Conservation (phyloP, 2,888 invertebrate species). For the Stenurella melanura region DNA sequence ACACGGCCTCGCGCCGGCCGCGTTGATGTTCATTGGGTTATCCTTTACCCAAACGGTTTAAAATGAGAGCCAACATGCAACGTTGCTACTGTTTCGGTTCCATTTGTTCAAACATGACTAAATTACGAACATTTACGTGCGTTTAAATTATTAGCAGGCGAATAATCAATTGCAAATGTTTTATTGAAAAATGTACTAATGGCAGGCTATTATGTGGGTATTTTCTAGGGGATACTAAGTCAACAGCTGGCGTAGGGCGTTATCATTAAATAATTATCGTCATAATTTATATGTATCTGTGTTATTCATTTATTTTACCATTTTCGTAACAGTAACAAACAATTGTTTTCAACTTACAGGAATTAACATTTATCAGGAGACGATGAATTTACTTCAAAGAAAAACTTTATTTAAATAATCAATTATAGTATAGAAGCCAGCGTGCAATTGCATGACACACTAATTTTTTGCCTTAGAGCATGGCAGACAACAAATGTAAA, state of each 20-base stretch:
- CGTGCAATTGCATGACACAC: no score
- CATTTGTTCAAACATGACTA: not conserved
- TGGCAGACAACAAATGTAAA: no score
- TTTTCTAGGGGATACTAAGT: not conserved
- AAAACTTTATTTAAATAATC: no score
- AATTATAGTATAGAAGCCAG: no score
- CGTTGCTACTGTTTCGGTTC: not conserved
- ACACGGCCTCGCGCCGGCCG: no score
- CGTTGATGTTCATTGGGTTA: constrained; percentile 24
- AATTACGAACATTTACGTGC: constrained; percentile 10
- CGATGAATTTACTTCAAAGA: no score
- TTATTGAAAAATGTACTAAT: constrained; percentile 15
- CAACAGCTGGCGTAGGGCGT: not conserved
- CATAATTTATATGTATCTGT: not conserved
- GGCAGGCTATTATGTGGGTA: not conserved
- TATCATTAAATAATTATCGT: not conserved
- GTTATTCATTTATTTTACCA: not conserved
- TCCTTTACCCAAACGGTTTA: constrained; percentile 10
- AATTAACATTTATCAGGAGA: no score
- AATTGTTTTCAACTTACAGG: no score
- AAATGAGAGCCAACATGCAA: constrained; percentile 16
- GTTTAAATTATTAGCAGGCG: constrained; percentile 15
- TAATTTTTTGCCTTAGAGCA: no score
- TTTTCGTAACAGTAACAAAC: no score
- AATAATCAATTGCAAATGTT: constrained; percentile 15